Evolutionary conservation across 2,888 invertebrate genomes (phyloP), one percentile per base, ranked within the genome.

Genomic region (Drosophila algonquin): DNA sequence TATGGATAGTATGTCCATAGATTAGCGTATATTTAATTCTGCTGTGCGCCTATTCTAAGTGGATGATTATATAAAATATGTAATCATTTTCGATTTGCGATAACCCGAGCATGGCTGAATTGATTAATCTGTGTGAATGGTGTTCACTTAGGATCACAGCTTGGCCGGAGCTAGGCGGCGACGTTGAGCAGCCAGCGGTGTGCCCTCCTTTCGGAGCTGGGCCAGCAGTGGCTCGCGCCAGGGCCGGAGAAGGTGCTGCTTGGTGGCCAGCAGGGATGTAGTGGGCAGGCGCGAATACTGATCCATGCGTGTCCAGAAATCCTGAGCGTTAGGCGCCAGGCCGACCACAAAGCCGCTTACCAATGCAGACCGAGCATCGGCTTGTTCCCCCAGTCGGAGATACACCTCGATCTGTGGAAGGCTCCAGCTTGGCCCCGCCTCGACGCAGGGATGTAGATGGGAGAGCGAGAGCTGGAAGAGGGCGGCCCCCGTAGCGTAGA

Each of bases 381-480:
- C 93, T 92, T 95, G 97, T 81, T 96, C 94, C 84, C 96, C 96
- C 80, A 97, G 95, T 9, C 44, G 52, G 61, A 94, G 87, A 69
- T 95, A 90, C 93, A 95, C 92, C 86, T 95, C 94, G 56, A 97
- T 93, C 86, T 93, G 94, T 0, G 98, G 97, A 91, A 98, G 98
- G 56, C 95, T 95, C 87, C 95, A 96, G 27, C 97, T 95, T 2
- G 98, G 96, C 87, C 97, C 97, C 8, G 96, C 98, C 93, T 99
- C 98, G 18, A 97, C 95, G 59, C 96, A 94, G 75, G 98, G 93
- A 6, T 98, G 98, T 60, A 98, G 91, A 75, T 94, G 93, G 10
- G 96, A 94, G 91, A 99, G 98, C n/a, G 99, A 98, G 21, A 98
- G 96, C 77, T 95, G 94, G 92, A 99, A 98, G 69, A 95, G 96